Evolutionary conservation across 2,888 invertebrate genomes (phyloP).

Genomic region (Heteromurus nitidus): DNA sequence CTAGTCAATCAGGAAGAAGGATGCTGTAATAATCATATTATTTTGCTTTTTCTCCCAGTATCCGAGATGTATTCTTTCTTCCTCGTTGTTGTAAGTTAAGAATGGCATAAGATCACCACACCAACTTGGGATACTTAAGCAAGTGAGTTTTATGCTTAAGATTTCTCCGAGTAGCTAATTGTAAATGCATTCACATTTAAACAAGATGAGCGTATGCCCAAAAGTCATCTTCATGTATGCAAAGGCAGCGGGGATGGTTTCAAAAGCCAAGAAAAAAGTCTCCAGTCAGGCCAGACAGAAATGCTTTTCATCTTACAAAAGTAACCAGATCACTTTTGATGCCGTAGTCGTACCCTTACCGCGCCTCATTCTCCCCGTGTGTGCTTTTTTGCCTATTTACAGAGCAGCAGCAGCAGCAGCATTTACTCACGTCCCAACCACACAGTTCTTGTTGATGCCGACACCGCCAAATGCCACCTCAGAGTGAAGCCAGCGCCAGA

Average conservation of each 20-base stretch:
- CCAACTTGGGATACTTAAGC: neutral
- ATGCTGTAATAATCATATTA: neutral
- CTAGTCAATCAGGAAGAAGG: constrained; percentile 31
- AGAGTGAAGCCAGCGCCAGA: constrained; percentile 59
- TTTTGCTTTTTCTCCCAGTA: too few relatives aligned
- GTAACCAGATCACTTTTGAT: constrained; percentile 68
- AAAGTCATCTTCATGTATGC: too few relatives aligned
- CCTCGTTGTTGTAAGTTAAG: too few relatives aligned
- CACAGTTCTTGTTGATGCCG: constrained; percentile 29
- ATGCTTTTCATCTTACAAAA: constrained; percentile 52
- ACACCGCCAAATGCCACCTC: constrained; percentile 62
- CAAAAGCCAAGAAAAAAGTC: constrained; percentile 46
- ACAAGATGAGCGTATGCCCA: neutral
- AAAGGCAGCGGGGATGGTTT: neutral
- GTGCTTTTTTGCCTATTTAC: constrained; percentile 26
- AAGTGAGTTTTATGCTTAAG: neutral
- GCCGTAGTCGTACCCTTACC: too few relatives aligned
- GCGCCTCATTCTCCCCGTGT: constrained; percentile 39
- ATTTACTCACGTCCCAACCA: constrained; percentile 53
- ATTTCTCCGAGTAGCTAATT: constrained; percentile 38
- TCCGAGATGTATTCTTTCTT: too few relatives aligned
- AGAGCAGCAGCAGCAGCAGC: constrained; percentile 24
- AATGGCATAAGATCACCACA: too few relatives aligned
- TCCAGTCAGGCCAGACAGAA: constrained; percentile 65
- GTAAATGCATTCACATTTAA: constrained; percentile 54